Conservation (phyloP, 2,797 vertebrate genomes). For the Myotis vivesi region DNA sequence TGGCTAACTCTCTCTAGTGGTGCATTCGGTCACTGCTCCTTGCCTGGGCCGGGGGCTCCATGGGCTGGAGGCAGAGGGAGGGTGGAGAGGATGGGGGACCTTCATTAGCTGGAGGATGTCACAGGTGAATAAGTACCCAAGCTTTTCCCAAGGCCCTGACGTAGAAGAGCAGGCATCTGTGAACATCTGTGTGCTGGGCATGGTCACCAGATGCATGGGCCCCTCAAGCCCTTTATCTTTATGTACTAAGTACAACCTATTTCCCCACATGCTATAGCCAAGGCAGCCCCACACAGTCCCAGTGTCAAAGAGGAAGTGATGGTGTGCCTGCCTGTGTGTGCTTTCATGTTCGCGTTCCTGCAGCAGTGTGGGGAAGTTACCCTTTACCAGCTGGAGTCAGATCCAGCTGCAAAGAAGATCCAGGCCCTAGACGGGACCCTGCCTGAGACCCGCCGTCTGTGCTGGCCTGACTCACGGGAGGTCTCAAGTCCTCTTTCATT, state of each 20-base stretch:
- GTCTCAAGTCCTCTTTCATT: neutral
- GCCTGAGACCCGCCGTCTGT: neutral
- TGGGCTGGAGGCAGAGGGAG: neutral
- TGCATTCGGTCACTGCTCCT: neutral
- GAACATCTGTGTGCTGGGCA: neutral
- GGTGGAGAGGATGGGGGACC: neutral
- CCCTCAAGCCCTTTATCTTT: neutral
- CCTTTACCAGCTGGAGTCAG: neutral
- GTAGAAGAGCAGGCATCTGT: neutral
- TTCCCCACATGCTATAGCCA: neutral
- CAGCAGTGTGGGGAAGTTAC: neutral
- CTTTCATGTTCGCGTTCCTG: neutral
- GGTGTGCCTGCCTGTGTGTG: accelerated
- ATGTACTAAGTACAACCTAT: neutral
- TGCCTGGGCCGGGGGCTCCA: neutral
- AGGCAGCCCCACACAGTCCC: neutral
- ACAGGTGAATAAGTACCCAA: neutral
- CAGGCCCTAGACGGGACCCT: neutral
- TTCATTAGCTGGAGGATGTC: neutral
- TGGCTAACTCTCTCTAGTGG: neutral
- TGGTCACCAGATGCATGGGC: neutral
- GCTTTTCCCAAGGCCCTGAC: neutral
- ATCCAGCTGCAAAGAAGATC: neutral
- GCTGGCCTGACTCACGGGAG: neutral
- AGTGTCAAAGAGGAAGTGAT: neutral